Evolutionary conservation across 2,888 invertebrate species (phyloP).

Genomic region (Eumacrocentrus americanus): DNA sequence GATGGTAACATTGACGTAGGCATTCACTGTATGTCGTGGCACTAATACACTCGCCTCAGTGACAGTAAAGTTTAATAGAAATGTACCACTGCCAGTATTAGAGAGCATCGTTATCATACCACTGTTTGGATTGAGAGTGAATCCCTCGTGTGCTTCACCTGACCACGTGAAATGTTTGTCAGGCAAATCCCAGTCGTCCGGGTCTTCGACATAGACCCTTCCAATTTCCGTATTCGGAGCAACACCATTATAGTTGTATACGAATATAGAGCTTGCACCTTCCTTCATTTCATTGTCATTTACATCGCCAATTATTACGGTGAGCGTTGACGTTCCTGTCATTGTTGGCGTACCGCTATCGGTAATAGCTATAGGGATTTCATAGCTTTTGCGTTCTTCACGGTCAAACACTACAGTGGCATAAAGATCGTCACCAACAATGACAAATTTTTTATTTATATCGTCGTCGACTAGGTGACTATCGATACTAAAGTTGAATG

Average conservation of each 20-base stretch:
- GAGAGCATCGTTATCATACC: conserved; percentile 89
- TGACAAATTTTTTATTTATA: conserved; percentile 74
- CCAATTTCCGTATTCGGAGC: conserved; percentile 86
- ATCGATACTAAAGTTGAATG: conserved; percentile 78
- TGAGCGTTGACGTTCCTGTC: conserved; percentile 83
- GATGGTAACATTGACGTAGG: conserved; percentile 85
- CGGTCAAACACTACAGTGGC: conserved; percentile 83
- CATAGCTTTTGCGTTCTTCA: conserved; percentile 84
- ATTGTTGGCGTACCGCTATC: conserved; percentile 79
- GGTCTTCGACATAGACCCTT: conserved; percentile 89
- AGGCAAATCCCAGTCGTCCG: conserved; percentile 95
- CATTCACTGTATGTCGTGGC: conserved; percentile 70
- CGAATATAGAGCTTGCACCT: conserved; percentile 88
- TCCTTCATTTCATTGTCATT: conserved; percentile 92
- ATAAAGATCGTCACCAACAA: conserved; percentile 72
- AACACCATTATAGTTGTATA: conserved; percentile 91
- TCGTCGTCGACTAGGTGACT: conserved; percentile 67
- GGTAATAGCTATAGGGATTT: conserved; percentile 85
- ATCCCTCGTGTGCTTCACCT: conserved; percentile 66
- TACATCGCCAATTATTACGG: conserved; percentile 90
- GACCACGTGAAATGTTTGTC: conserved; percentile 88
- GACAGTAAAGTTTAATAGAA: conserved; percentile 76
- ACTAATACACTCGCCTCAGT: conserved; percentile 70
- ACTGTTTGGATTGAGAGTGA: conserved; percentile 74
- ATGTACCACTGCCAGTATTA: conserved; percentile 74